Conservation (phyloP, 2,113 vertebrate species). For the Anhinga anhinga region DNA sequence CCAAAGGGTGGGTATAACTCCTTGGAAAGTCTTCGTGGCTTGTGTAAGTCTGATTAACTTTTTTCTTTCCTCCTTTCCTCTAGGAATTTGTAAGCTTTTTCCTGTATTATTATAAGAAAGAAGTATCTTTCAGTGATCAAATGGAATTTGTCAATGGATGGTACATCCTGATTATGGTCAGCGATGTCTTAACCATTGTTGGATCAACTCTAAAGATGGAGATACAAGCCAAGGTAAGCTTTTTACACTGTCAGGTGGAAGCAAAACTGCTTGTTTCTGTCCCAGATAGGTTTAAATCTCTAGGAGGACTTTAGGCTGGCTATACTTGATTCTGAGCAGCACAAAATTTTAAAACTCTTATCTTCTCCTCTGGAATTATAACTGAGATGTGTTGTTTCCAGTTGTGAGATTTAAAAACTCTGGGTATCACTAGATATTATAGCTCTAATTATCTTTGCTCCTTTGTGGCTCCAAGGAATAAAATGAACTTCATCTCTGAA, state of each 20-base stretch:
- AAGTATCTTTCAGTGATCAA: slow-evolving; percentile 81
- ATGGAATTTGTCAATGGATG: slow-evolving; percentile 96
- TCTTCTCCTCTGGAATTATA: not conserved
- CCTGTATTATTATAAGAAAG: slow-evolving; percentile 78
- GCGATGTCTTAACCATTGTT: slow-evolving; percentile 84
- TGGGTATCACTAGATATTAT: not conserved
- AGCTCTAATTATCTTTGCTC: not conserved
- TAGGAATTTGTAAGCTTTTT: slow-evolving; percentile 90
- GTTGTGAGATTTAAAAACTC: not conserved
- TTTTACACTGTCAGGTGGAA: not conserved
- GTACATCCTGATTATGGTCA: slow-evolving; percentile 91
- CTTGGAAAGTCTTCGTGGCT: not conserved
- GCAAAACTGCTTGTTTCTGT: not conserved
- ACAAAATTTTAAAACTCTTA: not conserved
- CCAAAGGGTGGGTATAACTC: slow-evolving; percentile 80
- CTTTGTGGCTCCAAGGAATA: not conserved
- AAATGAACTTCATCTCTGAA: not conserved
- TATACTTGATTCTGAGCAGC: not conserved
- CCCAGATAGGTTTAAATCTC: not conserved
- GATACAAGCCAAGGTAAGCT: slow-evolving; percentile 90
- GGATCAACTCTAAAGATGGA: slow-evolving; percentile 93
- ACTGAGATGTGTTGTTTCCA: not conserved
- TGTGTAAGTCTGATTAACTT: not conserved
- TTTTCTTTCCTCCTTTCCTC: not conserved
- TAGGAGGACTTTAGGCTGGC: not conserved